Base-by-base conservation (phyloP, 2,888 invertebrate species). In the Thelaira solivaga region DNA sequence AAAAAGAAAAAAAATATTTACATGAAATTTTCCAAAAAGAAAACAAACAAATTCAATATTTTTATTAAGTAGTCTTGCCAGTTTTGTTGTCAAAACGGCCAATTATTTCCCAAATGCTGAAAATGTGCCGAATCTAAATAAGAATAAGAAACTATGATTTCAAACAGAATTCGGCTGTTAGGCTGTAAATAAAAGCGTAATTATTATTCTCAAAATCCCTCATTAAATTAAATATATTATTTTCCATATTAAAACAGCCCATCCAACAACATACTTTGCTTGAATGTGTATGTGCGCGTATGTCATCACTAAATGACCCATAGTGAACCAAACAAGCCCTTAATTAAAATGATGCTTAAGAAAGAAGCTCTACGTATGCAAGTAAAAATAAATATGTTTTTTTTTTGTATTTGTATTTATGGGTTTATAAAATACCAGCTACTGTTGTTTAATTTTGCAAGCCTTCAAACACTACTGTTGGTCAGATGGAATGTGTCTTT, bases 341-440 rank as follows among this genome's bases (percentile, higher is more conserved):
- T 78, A 78, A 78, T 78, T 78, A 78, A 78, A 78, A 71, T 61
- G 29, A 55, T 78, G 41, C 51, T 71, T 61, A 55, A 61, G 34
- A 41, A n/a, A n/a, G n/a, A n/a, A n/a, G n/a, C n/a, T n/a, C n/a
- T n/a, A n/a, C n/a, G 18, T 8, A 36, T 18, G 18, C 2, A 34
- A 7, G 26, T 20, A 10, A 26, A 29, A 2, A 24, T 36, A 36
- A 55, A 68, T 61, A 34, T 53, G 65, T 78, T 65, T 55, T 74
- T 61, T 78, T 26, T 20, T 24, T 26, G n/a, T 1, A 47, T 11
- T 76, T 71, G 1, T 47, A 55, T 45, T 64, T 43, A 34, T 47
- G 31, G 18, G 8, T 49, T 76, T 29, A 41, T 43, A 36, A 47
- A 55, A 31, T 69, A 29, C 36, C 8, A 13, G 3, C 22, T 39